Conservation (phyloP, 2,888 invertebrate species). For the Neelides folsomi region DNA sequence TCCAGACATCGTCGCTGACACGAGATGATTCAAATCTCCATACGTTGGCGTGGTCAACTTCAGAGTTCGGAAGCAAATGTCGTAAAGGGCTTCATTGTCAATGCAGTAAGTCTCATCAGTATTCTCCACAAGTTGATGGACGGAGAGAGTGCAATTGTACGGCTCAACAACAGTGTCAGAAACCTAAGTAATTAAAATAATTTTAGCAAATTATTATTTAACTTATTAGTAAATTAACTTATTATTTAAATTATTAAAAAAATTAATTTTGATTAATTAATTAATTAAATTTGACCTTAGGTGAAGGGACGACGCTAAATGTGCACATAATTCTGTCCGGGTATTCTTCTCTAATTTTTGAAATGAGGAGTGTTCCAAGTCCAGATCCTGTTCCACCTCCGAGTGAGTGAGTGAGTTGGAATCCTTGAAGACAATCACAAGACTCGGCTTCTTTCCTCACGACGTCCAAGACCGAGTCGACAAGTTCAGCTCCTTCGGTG, state of each 20-base stretch:
- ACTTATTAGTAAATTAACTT: too few relatives aligned
- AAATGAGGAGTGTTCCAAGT: constrained; percentile 87
- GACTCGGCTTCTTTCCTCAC: constrained; percentile 76
- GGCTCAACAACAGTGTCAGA: constrained; percentile 81
- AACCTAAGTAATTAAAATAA: constrained; percentile 49
- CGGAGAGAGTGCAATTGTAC: constrained; percentile 75
- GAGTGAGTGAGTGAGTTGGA: constrained; percentile 87
- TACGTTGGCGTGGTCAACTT: constrained; percentile 74
- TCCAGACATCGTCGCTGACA: constrained; percentile 67
- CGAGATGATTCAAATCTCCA: constrained; percentile 76
- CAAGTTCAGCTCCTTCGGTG: constrained; percentile 45
- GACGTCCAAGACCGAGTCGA: constrained; percentile 65
- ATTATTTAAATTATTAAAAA: neutral
- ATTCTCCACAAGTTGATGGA: constrained; percentile 75
- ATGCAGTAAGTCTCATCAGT: constrained; percentile 82
- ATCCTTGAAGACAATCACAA: constrained; percentile 82
- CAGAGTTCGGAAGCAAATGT: constrained; percentile 76
- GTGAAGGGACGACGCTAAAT: constrained; percentile 72
- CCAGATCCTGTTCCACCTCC: constrained; percentile 96
- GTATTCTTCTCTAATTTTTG: constrained; percentile 93
- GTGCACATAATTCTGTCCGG: constrained; percentile 98
- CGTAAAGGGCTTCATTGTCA: constrained; percentile 78
- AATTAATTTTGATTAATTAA: neutral
- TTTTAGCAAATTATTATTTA: neutral
- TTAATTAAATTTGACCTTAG: constrained; percentile 32